Base-by-base conservation (phyloP, 2,888 invertebrate species). In the Calameuta filiformis region DNA sequence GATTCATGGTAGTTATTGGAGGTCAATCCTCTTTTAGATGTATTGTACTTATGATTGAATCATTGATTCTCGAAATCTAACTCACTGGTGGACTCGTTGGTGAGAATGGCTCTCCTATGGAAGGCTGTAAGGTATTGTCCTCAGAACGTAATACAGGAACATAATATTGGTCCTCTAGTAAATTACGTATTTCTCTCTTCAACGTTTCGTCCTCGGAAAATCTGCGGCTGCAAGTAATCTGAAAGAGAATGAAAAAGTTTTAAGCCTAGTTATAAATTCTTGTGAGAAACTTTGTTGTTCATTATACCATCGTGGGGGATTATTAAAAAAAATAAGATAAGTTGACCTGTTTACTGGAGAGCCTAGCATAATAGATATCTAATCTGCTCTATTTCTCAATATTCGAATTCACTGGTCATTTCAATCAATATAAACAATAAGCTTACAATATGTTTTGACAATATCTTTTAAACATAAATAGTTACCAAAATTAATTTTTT, bases 71-170 rank as follows among this genome's bases (percentile, higher is more conserved):
- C 30, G 15, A 23, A 31, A 40, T 73, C 75, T 75, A 68, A 92
- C 93, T 91, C 89, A 96, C 96, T 73, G 95, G 95, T 40, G 96
- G 95, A 82, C 92, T 92, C 3, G 93, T 93, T 11, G 96, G 95
- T 0, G 96, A 95, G 92, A 96, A 97, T 0, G 97, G 96, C 81
- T 94, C 93, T 3, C 97, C 97, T 81, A 98, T 94, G 68, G 94
- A 92, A 75, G 98, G 97, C 77, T 95, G 95, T 12, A 94, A 91
- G 83, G 95, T 95, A 88, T 95, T 95, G 89, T 97, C 97, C 81
- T 95, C 94, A 1, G 95, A 93, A 87, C 98, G 94, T 83, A 98
- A 92, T 56, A 98, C 96, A 31, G 98, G 98, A 87, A 98, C 97
- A 92, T 97, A 98, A 93, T 94, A 97, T 68, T 95, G 94, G 84